Evolutionary conservation across 1,140 invertebrate genomes (phyloP).

Genomic region (Lethocerus indicus): DNA sequence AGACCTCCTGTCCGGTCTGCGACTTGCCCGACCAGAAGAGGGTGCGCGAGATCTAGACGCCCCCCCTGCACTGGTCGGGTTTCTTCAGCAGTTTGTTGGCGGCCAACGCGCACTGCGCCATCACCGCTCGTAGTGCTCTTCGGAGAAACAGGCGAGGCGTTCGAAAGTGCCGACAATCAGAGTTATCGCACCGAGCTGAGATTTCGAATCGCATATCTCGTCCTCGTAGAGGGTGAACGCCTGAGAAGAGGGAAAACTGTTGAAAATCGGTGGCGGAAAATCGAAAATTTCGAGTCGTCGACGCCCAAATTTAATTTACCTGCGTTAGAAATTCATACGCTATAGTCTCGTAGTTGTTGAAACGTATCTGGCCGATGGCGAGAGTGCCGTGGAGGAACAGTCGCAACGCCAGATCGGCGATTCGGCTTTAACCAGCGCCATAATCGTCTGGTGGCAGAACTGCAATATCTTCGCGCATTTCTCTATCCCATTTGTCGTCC

Average conservation of each 20-base stretch:
- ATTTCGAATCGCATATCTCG: slow-evolving; percentile 95
- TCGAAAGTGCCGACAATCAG: slow-evolving; percentile 91
- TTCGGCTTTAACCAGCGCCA: slow-evolving; percentile 82
- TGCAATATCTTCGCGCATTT: slow-evolving; percentile 97
- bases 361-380: slow-evolving; percentile 79
- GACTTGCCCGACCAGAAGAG: no score
- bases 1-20: no score
- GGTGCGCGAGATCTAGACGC: no score
- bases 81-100: slow-evolving; percentile 94
- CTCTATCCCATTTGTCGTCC: slow-evolving; percentile 96
- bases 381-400: slow-evolving; percentile 90
- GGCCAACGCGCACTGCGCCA: slow-evolving; percentile 85
- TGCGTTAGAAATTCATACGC: slow-evolving; percentile 98
- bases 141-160: slow-evolving; percentile 70
- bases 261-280: slow-evolving; percentile 2
- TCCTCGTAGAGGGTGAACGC: slow-evolving; percentile 97
- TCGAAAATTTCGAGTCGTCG: no score
- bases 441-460: slow-evolving; percentile 92
- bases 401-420: slow-evolving; percentile 77
- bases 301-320: slow-evolving; percentile 27
- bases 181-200: slow-evolving; percentile 88
- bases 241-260: slow-evolving; percentile 24
- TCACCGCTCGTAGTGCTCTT: slow-evolving; percentile 92
- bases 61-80: slow-evolving; percentile 90
- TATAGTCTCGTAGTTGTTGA: slow-evolving; percentile 89